Conservation (phyloP, 2,797 vertebrate genomes). For the Galago senegalensis region DNA sequence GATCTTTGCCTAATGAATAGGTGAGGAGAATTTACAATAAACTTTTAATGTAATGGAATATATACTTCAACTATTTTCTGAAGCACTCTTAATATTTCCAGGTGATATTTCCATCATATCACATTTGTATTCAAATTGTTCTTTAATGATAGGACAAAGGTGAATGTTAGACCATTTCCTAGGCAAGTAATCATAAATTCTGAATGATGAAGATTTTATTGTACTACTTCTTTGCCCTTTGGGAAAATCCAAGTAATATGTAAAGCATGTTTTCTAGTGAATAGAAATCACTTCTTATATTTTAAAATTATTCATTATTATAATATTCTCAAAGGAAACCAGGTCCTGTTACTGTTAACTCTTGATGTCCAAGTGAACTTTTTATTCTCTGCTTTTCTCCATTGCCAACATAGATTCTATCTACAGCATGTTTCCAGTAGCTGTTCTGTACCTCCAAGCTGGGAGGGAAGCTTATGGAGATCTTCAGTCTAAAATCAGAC, state of each 20-base stretch:
- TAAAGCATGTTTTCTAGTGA: slow-evolving; percentile 59
- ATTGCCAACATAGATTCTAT: background rate
- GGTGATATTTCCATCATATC: slow-evolving; percentile 26
- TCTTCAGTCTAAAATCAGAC: background rate
- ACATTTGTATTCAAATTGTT: slow-evolving; percentile 16
- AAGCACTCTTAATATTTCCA: slow-evolving; percentile 52
- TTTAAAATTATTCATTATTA: slow-evolving; percentile 60
- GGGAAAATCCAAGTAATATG: slow-evolving; percentile 47
- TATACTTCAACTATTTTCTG: slow-evolving; percentile 35
- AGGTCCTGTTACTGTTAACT: slow-evolving; percentile 36
- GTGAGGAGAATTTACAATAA: background rate
- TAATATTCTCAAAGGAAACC: slow-evolving; percentile 25
- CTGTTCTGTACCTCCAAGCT: background rate
- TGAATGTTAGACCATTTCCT: slow-evolving; percentile 31
- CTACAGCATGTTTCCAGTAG: background rate
- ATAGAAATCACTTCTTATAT: slow-evolving; percentile 52
- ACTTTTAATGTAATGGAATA: background rate
- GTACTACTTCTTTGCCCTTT: background rate
- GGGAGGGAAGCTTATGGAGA: background rate
- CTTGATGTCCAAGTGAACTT: slow-evolving; percentile 39
- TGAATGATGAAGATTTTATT: slow-evolving; percentile 62
- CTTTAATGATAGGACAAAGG: slow-evolving; percentile 46
- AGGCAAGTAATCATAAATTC: slow-evolving; percentile 66
- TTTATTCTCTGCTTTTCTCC: slow-evolving; percentile 46
- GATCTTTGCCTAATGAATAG: background rate